Conservation (phyloP, 2,797 vertebrate species). For the Xerus rutilus region DNA sequence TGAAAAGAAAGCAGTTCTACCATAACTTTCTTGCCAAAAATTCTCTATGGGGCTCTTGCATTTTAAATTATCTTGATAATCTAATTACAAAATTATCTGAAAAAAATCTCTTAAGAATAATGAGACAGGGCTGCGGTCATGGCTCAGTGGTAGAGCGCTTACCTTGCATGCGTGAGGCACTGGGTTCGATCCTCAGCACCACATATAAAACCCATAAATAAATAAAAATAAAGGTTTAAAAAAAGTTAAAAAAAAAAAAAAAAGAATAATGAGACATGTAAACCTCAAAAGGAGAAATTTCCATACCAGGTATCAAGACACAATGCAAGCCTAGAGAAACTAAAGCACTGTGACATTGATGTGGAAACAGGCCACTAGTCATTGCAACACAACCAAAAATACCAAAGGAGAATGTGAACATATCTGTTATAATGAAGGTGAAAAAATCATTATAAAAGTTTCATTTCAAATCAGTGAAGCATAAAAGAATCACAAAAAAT, state of each 20-base stretch:
- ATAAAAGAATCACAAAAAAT: background rate
- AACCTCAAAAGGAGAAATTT: background rate
- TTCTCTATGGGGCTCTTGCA: background rate
- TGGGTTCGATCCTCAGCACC: no score
- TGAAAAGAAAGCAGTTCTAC: background rate
- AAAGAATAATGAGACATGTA: slow-evolving; percentile 9
- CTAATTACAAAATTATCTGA: background rate
- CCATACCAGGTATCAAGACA: background rate
- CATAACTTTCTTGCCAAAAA: background rate
- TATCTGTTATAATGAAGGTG: background rate
- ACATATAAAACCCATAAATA: no score
- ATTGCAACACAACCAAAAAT: background rate
- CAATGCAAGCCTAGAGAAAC: background rate
- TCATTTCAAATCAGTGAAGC: background rate
- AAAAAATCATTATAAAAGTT: background rate
- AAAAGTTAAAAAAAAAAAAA: no score
- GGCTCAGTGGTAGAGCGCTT: no score
- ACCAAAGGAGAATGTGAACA: background rate
- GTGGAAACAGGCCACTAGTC: background rate
- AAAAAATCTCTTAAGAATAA: background rate
- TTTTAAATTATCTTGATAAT: background rate
- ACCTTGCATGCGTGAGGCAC: no score
- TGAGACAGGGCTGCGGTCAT: no score
- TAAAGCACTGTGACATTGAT: background rate
- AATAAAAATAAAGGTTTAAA: no score